phyloP scores from a whole-genome alignment of 1,140 invertebrate species.

The Helicoverpa armigera region DNA sequence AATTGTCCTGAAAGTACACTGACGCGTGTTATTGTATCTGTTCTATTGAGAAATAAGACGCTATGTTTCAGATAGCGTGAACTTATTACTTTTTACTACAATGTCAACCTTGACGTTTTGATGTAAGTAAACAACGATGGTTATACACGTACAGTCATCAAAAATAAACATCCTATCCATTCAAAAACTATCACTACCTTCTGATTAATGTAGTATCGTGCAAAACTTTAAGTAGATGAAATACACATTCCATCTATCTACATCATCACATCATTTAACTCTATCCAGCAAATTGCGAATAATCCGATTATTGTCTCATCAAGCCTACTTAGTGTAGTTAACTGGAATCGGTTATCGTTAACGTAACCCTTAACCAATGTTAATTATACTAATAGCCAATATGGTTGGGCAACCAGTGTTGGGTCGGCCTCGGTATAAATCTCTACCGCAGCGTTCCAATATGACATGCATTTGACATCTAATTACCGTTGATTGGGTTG shows the following conservation, averaged over 20 bases:
- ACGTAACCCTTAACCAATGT: slow-evolving; percentile 31
- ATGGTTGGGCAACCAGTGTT: slow-evolving; percentile 23
- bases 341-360: slow-evolving; percentile 44
- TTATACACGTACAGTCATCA: no score
- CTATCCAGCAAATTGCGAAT: not conserved
- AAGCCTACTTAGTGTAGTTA: slow-evolving; percentile 31
- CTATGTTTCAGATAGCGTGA: not conserved
- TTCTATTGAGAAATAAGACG: not conserved
- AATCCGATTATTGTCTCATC: slow-evolving; percentile 21
- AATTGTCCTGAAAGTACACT: slow-evolving; percentile 22
- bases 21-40: not conserved
- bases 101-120: not conserved
- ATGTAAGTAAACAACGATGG: not conserved
- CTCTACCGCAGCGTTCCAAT: not conserved
- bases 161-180: not conserved
- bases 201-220: no score
- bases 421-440: slow-evolving; percentile 8
- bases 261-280: slow-evolving; percentile 4
- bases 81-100: not conserved
- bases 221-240: no score
- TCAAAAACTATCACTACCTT: no score
- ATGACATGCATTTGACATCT: slow-evolving; percentile 33
- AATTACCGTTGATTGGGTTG: slow-evolving; percentile 13
- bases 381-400: slow-evolving; percentile 47
- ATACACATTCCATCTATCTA: not conserved